phyloP scores from a whole-genome alignment of 2,888 invertebrate genomes.

The Galerucella pusilla region DNA sequence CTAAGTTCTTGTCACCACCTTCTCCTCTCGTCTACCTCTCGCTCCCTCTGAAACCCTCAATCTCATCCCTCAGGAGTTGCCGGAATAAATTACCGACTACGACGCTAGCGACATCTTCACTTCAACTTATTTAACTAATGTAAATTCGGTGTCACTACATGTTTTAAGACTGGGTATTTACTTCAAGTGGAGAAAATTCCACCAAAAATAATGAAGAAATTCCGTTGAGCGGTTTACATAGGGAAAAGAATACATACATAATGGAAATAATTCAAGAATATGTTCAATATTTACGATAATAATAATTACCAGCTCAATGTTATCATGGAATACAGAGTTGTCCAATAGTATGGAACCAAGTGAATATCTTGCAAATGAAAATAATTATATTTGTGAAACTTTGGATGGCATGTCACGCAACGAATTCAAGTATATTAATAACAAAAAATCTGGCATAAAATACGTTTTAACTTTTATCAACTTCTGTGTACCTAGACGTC shows the following conservation, averaged over 20 bases:
- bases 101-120: constrained; percentile 44
- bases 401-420: too few species aligned
- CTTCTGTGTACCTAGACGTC: too few species aligned
- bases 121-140: constrained; percentile 46
- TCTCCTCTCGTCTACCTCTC: constrained; percentile 3
- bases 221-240: background rate
- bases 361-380: too few species aligned
- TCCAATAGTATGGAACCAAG: too few species aligned
- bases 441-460: too few species aligned
- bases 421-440: too few species aligned
- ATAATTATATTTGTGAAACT: too few species aligned
- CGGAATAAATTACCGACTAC: constrained; percentile 41
- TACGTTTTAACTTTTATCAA: too few species aligned
- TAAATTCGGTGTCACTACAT: constrained; percentile 47
- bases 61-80: constrained; percentile 32
- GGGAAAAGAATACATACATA: background rate
- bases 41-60: constrained; percentile 19
- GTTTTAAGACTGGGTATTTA: constrained; percentile 44
- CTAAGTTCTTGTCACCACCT: constrained; percentile 21
- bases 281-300: too few species aligned
- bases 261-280: background rate
- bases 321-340: too few species aligned
- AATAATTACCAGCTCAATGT: too few species aligned
- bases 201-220: constrained; percentile 13
- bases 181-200: constrained; percentile 24